These are phyloP conservation scores for cat (Felis catus) DNA, from an alignment of 2,113 vertebrate species.

Conservation along the genomic window DNA sequence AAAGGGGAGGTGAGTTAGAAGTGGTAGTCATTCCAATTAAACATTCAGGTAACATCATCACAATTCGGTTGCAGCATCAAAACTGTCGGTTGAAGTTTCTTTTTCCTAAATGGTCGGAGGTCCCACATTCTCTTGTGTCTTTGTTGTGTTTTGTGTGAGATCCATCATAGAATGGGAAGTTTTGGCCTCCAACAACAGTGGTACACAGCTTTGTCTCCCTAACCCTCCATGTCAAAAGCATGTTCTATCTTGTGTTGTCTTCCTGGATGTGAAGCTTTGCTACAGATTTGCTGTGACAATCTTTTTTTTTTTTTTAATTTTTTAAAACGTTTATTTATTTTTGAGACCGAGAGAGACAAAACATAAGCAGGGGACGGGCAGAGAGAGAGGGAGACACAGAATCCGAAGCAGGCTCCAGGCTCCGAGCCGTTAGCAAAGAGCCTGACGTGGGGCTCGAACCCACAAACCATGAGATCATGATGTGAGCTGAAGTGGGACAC, in stretches of 20 bases:
- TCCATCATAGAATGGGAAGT: conserved; percentile 86
- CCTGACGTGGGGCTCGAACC: no score
- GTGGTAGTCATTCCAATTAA: conserved; percentile 65
- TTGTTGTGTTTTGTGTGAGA: no score
- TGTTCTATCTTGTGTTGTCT: background rate
- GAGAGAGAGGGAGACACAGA: no score
- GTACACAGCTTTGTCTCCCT: background rate
- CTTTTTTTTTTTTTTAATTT: background rate
- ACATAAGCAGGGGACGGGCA: no score
- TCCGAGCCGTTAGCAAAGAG: no score
- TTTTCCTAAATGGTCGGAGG: no score
- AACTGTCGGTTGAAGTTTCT: conserved; percentile 79
- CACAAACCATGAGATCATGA: no score
- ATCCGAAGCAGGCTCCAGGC: no score
- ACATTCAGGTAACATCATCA: conserved; percentile 70
- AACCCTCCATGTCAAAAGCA: background rate
- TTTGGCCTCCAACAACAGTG: background rate
- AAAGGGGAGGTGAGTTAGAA: conserved; percentile 69
- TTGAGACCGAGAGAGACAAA: no score
- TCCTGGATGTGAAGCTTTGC: background rate
- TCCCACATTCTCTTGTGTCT: no score
- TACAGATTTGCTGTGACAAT: background rate
- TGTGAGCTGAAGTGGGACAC: no score
- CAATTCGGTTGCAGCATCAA: conserved; percentile 35
- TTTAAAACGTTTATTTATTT: no score